Evolutionary conservation across 2,888 invertebrate species (phyloP).

Genomic region (Bombyx huttoni): DNA sequence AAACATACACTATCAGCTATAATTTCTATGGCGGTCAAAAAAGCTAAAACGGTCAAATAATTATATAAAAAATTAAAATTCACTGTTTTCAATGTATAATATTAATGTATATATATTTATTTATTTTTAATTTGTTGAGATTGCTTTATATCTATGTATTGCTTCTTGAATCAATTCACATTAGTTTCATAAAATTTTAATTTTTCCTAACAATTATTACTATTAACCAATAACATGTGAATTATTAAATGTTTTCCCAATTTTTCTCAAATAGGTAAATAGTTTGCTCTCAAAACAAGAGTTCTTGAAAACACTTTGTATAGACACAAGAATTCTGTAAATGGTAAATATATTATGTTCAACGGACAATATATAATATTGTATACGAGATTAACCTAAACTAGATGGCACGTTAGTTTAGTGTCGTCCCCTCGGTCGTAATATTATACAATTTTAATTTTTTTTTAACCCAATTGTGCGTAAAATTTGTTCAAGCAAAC

Average conservation of each 20-base stretch:
- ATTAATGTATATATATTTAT: slow-evolving; percentile 1
- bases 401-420: slow-evolving; percentile 72
- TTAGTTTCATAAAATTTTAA: slow-evolving; percentile 13
- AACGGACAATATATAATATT: slow-evolving; percentile 74
- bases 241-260: slow-evolving; percentile 11
- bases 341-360: slow-evolving; percentile 69
- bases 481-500: slow-evolving; percentile 37
- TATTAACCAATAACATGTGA: slow-evolving; percentile 19
- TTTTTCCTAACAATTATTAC: slow-evolving; percentile 19
- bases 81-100: background rate
- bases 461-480: slow-evolving; percentile 66
- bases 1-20: slow-evolving; percentile 1
- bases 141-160: slow-evolving; percentile 1
- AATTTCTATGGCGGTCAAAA: background rate
- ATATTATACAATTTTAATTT: slow-evolving; percentile 30
- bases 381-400: slow-evolving; percentile 74
- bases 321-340: slow-evolving; percentile 74
- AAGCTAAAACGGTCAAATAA: background rate
- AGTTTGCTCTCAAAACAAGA: slow-evolving; percentile 70
- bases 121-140: slow-evolving; percentile 9
- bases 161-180: background rate
- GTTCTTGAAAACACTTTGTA: slow-evolving; percentile 73
- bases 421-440: slow-evolving; percentile 69
- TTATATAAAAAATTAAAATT: background rate
- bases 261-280: slow-evolving; percentile 62